phyloP scores from a whole-genome alignment of 2,888 invertebrate species.

The Chymomyza amoena region DNA sequence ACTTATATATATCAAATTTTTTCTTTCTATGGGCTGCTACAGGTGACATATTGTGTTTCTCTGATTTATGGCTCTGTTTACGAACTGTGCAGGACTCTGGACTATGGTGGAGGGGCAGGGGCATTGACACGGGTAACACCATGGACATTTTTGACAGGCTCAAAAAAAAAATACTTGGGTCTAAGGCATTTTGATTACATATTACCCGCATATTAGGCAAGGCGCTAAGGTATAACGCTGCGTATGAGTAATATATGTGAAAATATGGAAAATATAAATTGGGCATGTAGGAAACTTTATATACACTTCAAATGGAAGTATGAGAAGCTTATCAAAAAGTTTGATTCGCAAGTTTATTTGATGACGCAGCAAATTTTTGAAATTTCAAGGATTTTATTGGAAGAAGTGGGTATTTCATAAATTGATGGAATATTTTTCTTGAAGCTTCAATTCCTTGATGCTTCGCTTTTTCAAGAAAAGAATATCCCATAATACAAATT shows the following conservation, averaged over 20 bases:
- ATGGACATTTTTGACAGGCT: background rate
- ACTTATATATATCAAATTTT: background rate
- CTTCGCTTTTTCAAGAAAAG: too few relatives aligned
- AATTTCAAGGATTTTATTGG: too few relatives aligned
- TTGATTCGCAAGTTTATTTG: too few relatives aligned
- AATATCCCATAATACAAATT: too few relatives aligned
- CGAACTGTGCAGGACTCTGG: constrained; percentile 29
- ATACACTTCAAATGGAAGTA: background rate
- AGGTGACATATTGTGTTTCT: constrained; percentile 68
- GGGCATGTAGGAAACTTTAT: background rate
- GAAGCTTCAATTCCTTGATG: too few relatives aligned
- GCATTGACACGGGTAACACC: constrained; percentile 8
- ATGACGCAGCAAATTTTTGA: too few relatives aligned
- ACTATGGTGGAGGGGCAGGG: constrained; percentile 35
- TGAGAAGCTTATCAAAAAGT: too few relatives aligned
- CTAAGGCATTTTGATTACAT: constrained; percentile 51
- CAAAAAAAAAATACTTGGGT: constrained; percentile 4
- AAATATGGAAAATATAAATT: background rate
- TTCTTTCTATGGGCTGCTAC: constrained; percentile 11
- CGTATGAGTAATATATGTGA: constrained; percentile 13
- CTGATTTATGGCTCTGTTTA: constrained; percentile 69
- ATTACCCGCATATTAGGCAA: constrained; percentile 19
- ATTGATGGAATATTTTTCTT: too few relatives aligned
- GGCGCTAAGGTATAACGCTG: background rate
- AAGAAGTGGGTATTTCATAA: too few relatives aligned